These are phyloP conservation scores for Acrocephalus arundinaceus DNA, from an alignment of 2,113 vertebrate genomes.

Conservation along the genomic window DNA sequence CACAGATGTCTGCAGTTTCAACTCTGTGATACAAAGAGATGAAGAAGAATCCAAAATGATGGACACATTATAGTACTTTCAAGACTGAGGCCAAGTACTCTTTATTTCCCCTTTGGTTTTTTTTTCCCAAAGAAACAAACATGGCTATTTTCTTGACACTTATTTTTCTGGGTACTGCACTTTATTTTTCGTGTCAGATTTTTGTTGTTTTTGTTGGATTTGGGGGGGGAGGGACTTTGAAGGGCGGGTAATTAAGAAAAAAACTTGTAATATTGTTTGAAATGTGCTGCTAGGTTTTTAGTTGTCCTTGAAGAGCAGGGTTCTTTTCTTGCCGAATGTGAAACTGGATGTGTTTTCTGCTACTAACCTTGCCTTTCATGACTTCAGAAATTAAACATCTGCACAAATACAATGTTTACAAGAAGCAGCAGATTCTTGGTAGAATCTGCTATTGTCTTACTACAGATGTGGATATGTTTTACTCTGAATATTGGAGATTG, in stretches of 20 bases:
- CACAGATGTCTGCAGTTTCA: conserved; percentile 78
- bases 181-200: conserved; percentile 83
- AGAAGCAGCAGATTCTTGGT: conserved; percentile 70
- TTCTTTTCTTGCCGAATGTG: conserved; percentile 74
- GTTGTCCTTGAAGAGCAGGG: conserved; percentile 65
- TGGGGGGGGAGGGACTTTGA: not conserved
- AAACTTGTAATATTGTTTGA: conserved; percentile 65
- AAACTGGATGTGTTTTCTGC: conserved; percentile 77
- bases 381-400: conserved; percentile 76
- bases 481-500: conserved; percentile 66
- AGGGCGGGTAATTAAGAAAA: conserved; percentile 68
- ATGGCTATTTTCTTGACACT: conserved; percentile 81
- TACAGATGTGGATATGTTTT: conserved; percentile 64
- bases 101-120: not conserved
- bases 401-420: conserved; percentile 82
- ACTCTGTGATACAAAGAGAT: conserved; percentile 82
- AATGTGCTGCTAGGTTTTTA: conserved; percentile 81
- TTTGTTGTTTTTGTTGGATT: conserved; percentile 40
- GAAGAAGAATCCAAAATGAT: conserved; percentile 95
- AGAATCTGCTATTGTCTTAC: conserved; percentile 74
- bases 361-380: conserved; percentile 81
- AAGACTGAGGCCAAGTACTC: conserved; percentile 72
- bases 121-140: conserved; percentile 69
- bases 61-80: conserved; percentile 85
- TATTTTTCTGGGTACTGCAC: conserved; percentile 91